Conservation (phyloP, 2,888 invertebrate species). For the Thyatira batis region DNA sequence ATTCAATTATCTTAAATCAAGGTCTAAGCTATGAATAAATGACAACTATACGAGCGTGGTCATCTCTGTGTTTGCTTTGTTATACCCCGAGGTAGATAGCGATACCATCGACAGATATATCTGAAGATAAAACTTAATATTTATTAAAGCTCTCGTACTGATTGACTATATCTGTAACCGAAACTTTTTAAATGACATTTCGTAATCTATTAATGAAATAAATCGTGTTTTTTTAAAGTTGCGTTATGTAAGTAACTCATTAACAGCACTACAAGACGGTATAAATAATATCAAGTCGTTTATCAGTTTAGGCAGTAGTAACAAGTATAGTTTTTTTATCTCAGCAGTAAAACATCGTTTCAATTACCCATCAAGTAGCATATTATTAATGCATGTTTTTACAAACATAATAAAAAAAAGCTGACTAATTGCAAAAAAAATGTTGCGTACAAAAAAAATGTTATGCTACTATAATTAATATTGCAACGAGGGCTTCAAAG, state of each 20-base stretch:
- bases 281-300: neutral
- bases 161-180: neutral
- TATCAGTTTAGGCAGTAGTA: neutral
- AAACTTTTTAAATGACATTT: too few relatives aligned
- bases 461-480: neutral
- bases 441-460: too few relatives aligned
- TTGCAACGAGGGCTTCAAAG: neutral
- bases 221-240: too few relatives aligned
- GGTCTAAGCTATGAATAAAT: slow-evolving; percentile 34
- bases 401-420: neutral
- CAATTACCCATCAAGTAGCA: neutral
- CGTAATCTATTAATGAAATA: too few relatives aligned
- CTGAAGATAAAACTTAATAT: slow-evolving; percentile 15
- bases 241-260: too few relatives aligned
- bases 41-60: slow-evolving; percentile 17
- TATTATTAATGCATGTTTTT: neutral
- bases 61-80: slow-evolving; percentile 7
- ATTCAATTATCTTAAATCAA: slow-evolving; percentile 7
- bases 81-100: slow-evolving; percentile 7
- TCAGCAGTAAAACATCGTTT: neutral
- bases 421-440: neutral
- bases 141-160: neutral
- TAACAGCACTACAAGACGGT: too few relatives aligned
- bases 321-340: neutral
- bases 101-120: slow-evolving; percentile 25